phyloP scores from a whole-genome alignment of 2,113 vertebrate species.

The Anoura caudifer region DNA sequence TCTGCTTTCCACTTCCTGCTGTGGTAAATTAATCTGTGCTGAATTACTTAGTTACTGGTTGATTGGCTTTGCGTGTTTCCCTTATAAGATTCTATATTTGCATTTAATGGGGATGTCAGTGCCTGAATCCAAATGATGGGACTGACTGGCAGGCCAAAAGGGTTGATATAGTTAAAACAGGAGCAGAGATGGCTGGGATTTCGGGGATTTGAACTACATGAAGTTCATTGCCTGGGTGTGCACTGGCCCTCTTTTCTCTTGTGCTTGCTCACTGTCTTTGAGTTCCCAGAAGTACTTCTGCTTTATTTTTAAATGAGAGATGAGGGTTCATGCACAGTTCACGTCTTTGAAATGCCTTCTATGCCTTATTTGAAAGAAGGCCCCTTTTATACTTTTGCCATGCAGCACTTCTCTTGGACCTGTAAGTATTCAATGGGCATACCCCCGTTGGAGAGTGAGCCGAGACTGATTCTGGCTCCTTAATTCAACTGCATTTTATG shows the following conservation, averaged over 20 bases:
- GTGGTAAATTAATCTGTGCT: not conserved
- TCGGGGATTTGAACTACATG: conserved; percentile 1
- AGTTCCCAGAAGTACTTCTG: conserved; percentile 57
- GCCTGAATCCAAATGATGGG: not conserved
- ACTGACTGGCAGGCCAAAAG: not conserved
- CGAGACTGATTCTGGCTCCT: not conserved
- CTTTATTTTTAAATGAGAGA: conserved; percentile 37
- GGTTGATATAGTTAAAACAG: not conserved
- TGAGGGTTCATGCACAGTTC: conserved; percentile 63
- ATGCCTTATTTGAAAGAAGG: conserved; percentile 59
- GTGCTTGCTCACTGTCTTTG: not conserved
- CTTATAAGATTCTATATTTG: not conserved
- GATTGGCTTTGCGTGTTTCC: conserved; percentile 9
- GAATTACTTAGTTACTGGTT: not conserved
- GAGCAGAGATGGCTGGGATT: not conserved
- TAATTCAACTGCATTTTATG: conserved; percentile 10
- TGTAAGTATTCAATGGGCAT: conserved; percentile 13
- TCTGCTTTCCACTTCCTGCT: not conserved
- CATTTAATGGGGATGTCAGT: not conserved
- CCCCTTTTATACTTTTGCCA: conserved; percentile 48
- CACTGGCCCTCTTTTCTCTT: conserved; percentile 9
- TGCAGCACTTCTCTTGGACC: conserved; percentile 36
- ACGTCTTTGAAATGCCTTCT: conserved; percentile 61
- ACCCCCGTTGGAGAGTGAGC: not conserved
- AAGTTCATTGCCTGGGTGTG: not conserved